Percentiles rank a stretch among this genome's conserved stretches.
These are phyloP conservation scores for Pyxicephalus adspersus DNA, from an alignment of 2,113 vertebrate genomes.

Conservation along the genomic window DNA sequence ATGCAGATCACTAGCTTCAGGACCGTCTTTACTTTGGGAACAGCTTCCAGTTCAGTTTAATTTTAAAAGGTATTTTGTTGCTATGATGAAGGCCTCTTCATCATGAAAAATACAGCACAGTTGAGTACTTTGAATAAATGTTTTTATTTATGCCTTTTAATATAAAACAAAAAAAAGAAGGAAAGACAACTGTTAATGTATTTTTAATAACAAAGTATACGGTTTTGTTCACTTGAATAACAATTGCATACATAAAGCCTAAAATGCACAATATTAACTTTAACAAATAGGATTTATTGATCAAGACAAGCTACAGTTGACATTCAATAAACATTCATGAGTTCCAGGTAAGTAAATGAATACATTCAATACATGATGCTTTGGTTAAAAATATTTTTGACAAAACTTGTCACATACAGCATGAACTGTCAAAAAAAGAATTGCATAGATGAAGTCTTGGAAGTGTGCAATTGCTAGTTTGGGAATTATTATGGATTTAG, in stretches of 20 bases:
- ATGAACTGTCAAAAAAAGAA: slow-evolving; percentile 64
- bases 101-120: no score
- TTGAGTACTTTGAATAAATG: no score
- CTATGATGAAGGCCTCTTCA: no score
- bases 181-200: background rate
- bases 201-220: background rate
- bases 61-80: no score
- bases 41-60: no score
- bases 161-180: no score
- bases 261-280: slow-evolving; percentile 46
- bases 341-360: slow-evolving; percentile 64
- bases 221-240: background rate
- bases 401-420: slow-evolving; percentile 66
- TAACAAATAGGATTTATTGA: slow-evolving; percentile 76
- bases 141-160: no score
- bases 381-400: slow-evolving; percentile 74
- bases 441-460: slow-evolving; percentile 74
- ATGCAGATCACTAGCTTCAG: no score
- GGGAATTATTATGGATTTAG: slow-evolving; percentile 24
- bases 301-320: slow-evolving; percentile 61
- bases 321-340: slow-evolving; percentile 64
- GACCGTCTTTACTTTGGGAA: no score
- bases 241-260: background rate
- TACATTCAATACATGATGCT: slow-evolving; percentile 63
- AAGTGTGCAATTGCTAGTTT: slow-evolving; percentile 59